phyloP scores from a whole-genome alignment of 2,797 vertebrate genomes.

The Urosaurus nigricauda region DNA sequence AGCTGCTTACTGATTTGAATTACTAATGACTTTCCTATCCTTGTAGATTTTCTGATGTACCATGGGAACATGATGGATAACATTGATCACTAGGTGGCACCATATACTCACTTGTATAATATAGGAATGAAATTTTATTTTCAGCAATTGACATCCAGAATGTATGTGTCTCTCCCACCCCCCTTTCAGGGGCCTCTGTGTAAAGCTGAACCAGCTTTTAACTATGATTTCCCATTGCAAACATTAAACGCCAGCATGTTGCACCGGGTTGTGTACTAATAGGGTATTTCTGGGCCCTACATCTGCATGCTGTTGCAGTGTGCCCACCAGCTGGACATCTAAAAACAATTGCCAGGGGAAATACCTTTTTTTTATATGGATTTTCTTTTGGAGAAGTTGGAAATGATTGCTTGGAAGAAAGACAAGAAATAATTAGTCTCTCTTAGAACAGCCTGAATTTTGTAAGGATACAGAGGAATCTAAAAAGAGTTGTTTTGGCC shows the following conservation, averaged over 20 bases:
- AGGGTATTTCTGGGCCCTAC: not conserved
- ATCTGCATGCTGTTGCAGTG: not conserved
- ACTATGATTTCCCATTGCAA: rapidly evolving
- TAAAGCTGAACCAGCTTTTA: not conserved
- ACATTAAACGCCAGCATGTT: rapidly evolving
- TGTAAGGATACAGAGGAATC: not conserved
- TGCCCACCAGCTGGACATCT: not conserved
- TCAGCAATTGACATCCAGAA: not conserved
- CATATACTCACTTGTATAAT: conserved; percentile 17
- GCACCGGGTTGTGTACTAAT: too few relatives aligned
- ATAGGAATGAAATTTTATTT: not conserved
- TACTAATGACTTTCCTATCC: not conserved
- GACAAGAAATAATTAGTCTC: not conserved
- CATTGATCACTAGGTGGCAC: conserved; percentile 62
- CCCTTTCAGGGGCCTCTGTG: not conserved
- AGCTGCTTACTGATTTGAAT: not conserved
- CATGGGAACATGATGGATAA: not conserved
- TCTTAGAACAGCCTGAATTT: not conserved
- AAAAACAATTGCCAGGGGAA: not conserved
- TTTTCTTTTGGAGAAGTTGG: not conserved
- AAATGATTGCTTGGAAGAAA: not conserved
- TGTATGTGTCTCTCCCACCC: not conserved
- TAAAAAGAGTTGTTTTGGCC: not conserved
- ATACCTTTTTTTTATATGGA: not conserved
- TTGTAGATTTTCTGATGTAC: not conserved